Percentiles rank a stretch among this genome's conserved stretches.
These are phyloP conservation scores for Hydraecia micacea DNA, from an alignment of 2,888 invertebrate genomes.

Conservation along the genomic window DNA sequence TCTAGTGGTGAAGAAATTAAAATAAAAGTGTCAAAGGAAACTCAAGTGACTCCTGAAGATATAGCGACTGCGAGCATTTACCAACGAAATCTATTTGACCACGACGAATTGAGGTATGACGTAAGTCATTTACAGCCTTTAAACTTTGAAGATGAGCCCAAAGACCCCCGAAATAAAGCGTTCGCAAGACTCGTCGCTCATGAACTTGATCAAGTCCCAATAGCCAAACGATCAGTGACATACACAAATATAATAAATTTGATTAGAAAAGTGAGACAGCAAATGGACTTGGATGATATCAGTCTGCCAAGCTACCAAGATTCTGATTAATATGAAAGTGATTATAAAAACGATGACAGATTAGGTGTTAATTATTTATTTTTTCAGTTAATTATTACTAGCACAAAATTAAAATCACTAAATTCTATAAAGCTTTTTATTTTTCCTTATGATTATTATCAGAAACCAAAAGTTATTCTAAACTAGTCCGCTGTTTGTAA, in stretches of 20 bases:
- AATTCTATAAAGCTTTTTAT: no score
- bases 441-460: no score
- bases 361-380: no score
- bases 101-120: no score
- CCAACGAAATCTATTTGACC: no score
- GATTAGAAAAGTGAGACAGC: not conserved
- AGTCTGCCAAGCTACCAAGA: constrained; percentile 4
- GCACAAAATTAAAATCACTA: no score
- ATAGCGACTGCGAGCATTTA: not conserved
- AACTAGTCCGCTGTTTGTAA: no score
- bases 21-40: constrained; percentile 18
- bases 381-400: no score
- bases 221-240: constrained; percentile 2
- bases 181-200: constrained; percentile 13
- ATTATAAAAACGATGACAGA: no score
- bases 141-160: constrained; percentile 8
- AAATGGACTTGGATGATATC: constrained; percentile 19
- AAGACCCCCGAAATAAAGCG: constrained; percentile 9
- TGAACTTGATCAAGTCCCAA: constrained; percentile 7
- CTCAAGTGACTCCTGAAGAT: not conserved
- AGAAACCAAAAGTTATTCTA: no score
- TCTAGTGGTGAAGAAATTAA: constrained; percentile 36
- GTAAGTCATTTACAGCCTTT: constrained; percentile 1
- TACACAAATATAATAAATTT: constrained; percentile 14
- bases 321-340: no score